These are phyloP conservation scores for Alentia gelatinosa DNA, from an alignment of 2,888 invertebrate species.

Conservation along the genomic window DNA sequence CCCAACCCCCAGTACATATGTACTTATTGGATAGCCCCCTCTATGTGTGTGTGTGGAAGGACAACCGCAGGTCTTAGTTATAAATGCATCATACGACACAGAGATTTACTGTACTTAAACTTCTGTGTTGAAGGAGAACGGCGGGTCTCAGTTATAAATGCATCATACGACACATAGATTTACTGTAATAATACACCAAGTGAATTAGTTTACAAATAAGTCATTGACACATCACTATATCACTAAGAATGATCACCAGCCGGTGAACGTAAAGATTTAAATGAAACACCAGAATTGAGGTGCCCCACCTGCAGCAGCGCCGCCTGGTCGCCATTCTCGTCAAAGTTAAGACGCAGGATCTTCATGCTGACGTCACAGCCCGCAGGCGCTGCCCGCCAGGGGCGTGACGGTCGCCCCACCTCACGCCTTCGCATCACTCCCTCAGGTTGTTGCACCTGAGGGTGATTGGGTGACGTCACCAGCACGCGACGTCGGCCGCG, in stretches of 20 bases:
- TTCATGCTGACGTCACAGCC: neutral
- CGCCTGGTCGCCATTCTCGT: neutral
- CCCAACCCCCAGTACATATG: too few relatives aligned
- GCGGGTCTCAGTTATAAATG: neutral
- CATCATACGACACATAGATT: too few relatives aligned
- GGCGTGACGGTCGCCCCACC: neutral
- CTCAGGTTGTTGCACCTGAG: neutral
- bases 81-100: too few relatives aligned
- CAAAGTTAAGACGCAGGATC: neutral
- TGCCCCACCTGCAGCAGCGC: neutral
- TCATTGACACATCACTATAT: too few relatives aligned
- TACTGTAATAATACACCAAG: too few relatives aligned
- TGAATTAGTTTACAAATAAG: too few relatives aligned
- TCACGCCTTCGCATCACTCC: neutral
- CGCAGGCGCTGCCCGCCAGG: neutral
- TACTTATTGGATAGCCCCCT: too few relatives aligned
- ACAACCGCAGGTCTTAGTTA: neutral
- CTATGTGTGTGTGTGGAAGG: constrained; percentile 87
- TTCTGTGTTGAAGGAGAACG: constrained; percentile 83
- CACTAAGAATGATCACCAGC: too few relatives aligned
- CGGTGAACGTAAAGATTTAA: too few relatives aligned
- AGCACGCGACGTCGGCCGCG: neutral
- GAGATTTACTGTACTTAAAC: too few relatives aligned
- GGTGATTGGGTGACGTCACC: neutral
- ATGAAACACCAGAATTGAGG: too few relatives aligned